Conservation (phyloP, 2,113 vertebrate species). For the Aptenodytes forsteri region DNA sequence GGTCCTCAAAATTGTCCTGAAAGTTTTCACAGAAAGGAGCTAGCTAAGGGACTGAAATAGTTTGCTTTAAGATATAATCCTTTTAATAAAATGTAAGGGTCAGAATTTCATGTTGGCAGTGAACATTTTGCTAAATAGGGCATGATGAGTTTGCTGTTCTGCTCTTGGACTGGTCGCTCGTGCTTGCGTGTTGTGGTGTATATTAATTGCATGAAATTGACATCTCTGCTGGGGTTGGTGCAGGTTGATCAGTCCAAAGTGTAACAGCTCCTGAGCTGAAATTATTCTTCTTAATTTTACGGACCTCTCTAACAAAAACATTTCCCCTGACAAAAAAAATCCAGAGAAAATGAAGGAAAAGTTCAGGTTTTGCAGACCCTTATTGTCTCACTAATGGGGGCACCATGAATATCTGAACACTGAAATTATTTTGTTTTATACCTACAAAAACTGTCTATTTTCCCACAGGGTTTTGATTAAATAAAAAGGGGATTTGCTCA, state of each 20-base stretch:
- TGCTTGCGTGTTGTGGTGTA: background rate
- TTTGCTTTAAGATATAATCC: slow-evolving; percentile 56
- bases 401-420: background rate
- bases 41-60: background rate
- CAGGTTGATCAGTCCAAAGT: background rate
- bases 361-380: background rate
- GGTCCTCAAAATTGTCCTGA: slow-evolving; percentile 35
- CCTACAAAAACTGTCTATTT: background rate
- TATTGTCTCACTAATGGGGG: background rate
- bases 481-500: background rate
- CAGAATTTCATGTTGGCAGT: slow-evolving; percentile 10
- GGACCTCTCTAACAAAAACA: background rate
- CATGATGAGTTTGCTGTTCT: slow-evolving; percentile 42
- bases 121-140: slow-evolving; percentile 45
- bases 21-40: slow-evolving; percentile 35
- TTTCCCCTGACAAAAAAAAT: background rate
- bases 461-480: background rate
- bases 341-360: background rate
- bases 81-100: slow-evolving; percentile 57
- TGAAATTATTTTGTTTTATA: background rate
- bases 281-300: background rate
- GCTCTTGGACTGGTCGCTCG: background rate
- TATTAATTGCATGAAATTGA: slow-evolving; percentile 32
- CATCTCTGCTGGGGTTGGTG: background rate
- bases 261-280: slow-evolving; percentile 7